phyloP scores from a whole-genome alignment of 2,797 vertebrate species.

The Poeciliopsis gracilis region DNA sequence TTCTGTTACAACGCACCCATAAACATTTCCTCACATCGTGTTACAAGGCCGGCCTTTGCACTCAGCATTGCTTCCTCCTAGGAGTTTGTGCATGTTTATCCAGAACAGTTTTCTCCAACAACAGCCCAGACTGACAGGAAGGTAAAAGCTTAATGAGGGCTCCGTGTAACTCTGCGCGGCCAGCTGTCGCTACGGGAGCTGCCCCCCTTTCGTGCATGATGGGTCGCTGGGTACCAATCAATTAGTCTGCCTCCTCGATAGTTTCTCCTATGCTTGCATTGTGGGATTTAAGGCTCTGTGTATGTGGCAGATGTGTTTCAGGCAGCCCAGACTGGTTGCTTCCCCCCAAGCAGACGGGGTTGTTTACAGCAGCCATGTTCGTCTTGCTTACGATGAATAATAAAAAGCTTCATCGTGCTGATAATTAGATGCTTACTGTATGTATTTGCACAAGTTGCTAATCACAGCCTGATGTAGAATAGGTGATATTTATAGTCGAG shows the following conservation, averaged over 20 bases:
- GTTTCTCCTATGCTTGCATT: constrained; percentile 31
- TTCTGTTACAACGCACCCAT: constrained; percentile 29
- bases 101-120: constrained; percentile 30
- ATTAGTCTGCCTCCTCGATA: constrained; percentile 40
- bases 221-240: constrained; percentile 24
- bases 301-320: constrained; percentile 23
- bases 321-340: constrained; percentile 1
- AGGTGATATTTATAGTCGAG: constrained; percentile 58
- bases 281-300: background rate
- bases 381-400: constrained; percentile 33
- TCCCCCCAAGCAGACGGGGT: constrained; percentile 5
- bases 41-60: constrained; percentile 78
- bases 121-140: constrained; percentile 27
- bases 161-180: constrained; percentile 12
- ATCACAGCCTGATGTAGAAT: constrained; percentile 49
- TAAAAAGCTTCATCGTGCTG: constrained; percentile 51
- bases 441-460: constrained; percentile 48
- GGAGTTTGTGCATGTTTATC: constrained; percentile 22
- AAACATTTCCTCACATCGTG: constrained; percentile 65
- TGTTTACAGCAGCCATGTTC: constrained; percentile 23
- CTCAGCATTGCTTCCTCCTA: constrained; percentile 50
- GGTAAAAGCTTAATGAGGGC: constrained; percentile 49
- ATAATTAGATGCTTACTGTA: constrained; percentile 64
- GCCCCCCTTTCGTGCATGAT: constrained; percentile 13
- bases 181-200: constrained; percentile 30